Base-by-base conservation (phyloP, 2,888 invertebrate genomes). In the Matsumyia berberina region DNA sequence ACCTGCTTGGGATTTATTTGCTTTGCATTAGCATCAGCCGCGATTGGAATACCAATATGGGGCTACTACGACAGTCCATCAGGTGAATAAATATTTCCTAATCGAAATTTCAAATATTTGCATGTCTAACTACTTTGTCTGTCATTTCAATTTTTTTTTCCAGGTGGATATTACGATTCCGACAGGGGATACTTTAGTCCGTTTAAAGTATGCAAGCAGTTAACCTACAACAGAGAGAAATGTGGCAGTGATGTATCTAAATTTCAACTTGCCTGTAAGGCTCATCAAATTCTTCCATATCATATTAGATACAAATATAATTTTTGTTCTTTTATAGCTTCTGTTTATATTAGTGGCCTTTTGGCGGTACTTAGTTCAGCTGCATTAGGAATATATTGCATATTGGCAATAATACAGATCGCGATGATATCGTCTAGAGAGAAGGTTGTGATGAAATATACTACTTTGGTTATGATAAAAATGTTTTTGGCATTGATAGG, bases 141-240 rank as follows among this genome's bases (percentile, higher is more conserved):
- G 31, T 42, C 29, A 7, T 3, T 39, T 49, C 17, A n/a, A 29
- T 9, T 24, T 3, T 37, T 9, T 17, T 8, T 15, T 42, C 17
- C 5, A 95, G 95, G 93, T 89, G 94, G 94, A 29, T 91, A 91
- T 44, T 91, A 90, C 87, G 94, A 94, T 89, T 94, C 94, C 88
- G 97, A 97, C 90, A 94, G 93, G 87, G 97, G 97, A 53, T 97
- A 97, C 92, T 97, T 97, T 90, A 96, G 97, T 83, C 97, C 96
- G 89, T 97, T 97, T 95, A 95, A 95, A 89, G 95, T 96, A 79
- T 97, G 97, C 94, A 97, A 96, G 92, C 94, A 94, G 89, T 92
- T 96, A 87, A 93, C 95, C 9, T 97, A 96, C 93, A 95, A 96
- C 92, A 93, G 96, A 88, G 96, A 97, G 92, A 94, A 96, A 92